Conservation (phyloP, 2,113 vertebrate species). For the Syrmaticus mikado region DNA sequence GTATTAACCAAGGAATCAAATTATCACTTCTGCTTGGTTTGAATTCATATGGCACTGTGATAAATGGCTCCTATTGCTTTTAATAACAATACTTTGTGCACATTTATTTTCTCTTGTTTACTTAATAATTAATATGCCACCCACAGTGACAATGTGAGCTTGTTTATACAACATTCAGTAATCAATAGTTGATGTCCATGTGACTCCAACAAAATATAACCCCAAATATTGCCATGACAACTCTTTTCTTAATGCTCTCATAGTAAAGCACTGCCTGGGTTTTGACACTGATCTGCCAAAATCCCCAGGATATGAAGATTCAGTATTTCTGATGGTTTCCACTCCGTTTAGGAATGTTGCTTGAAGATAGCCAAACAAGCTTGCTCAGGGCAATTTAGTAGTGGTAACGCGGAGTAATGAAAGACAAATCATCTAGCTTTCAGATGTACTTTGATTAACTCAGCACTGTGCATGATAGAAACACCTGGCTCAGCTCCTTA, state of each 20-base stretch:
- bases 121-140: constrained; percentile 63
- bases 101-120: constrained; percentile 66
- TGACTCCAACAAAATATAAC: neutral
- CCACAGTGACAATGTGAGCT: constrained; percentile 21
- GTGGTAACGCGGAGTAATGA: neutral
- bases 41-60: constrained; percentile 40
- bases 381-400: neutral
- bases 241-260: neutral
- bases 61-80: constrained; percentile 22
- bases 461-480: neutral
- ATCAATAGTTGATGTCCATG: neutral
- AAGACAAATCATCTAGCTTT: neutral
- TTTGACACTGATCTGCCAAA: neutral
- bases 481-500: neutral
- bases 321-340: neutral
- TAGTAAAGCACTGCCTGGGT: neutral
- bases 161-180: constrained; percentile 46
- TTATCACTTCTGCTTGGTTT: constrained; percentile 60
- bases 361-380: neutral
- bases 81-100: constrained; percentile 33
- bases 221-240: neutral
- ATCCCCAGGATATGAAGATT: neutral
- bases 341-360: neutral
- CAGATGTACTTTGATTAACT: neutral
- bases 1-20: constrained; percentile 41